These are phyloP conservation scores for Antheraea pernyi DNA, from an alignment of 1,140 invertebrate genomes.

Conservation along the genomic window DNA sequence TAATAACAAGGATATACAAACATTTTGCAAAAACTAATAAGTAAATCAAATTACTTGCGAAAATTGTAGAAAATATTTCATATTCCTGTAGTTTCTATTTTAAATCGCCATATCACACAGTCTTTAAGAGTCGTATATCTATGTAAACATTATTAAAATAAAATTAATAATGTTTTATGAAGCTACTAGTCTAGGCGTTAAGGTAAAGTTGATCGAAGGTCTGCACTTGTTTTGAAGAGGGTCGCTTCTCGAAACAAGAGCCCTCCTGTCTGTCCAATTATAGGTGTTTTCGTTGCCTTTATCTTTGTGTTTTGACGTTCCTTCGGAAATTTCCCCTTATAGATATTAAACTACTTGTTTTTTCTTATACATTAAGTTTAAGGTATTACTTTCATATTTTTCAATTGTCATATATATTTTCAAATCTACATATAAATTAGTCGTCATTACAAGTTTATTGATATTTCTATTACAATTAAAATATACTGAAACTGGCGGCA, in stretches of 20 bases:
- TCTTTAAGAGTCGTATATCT: neutral
- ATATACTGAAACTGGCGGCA: too few species aligned
- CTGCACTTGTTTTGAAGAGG: slow-evolving; percentile 53
- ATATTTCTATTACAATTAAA: too few species aligned
- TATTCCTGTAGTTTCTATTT: too few species aligned
- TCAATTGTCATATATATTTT: neutral
- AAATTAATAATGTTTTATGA: neutral
- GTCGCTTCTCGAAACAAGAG: slow-evolving; percentile 50
- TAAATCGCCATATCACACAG: too few species aligned
- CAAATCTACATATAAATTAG: neutral
- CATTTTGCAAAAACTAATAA: too few species aligned
- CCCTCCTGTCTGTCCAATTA: slow-evolving; percentile 61
- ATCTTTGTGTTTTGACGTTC: neutral
- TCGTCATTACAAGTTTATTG: too few species aligned
- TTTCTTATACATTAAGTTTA: too few species aligned
- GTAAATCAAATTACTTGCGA: too few species aligned
- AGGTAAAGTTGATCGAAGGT: slow-evolving; percentile 32
- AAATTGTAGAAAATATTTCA: too few species aligned
- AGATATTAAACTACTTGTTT: neutral
- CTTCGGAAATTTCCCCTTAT: neutral
- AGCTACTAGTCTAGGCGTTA: neutral
- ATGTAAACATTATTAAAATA: neutral
- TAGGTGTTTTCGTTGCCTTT: slow-evolving; percentile 52
- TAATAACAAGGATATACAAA: too few species aligned
- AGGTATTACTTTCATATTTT: too few species aligned